These are phyloP conservation scores for Diachrysia chrysitis DNA, from an alignment of 2,888 invertebrate species.

Conservation along the genomic window DNA sequence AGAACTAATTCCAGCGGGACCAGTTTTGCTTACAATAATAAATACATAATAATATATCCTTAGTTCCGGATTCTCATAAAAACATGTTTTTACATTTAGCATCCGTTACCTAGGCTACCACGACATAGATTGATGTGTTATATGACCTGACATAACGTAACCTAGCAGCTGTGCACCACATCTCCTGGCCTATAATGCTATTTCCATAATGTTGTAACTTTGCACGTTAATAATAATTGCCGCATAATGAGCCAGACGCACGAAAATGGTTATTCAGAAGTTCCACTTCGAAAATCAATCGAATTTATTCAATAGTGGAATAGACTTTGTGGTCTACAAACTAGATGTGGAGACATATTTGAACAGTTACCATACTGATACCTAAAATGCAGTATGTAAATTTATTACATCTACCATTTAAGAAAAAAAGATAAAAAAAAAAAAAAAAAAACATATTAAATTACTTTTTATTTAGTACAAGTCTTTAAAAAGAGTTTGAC, in stretches of 20 bases:
- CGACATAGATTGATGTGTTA: background rate
- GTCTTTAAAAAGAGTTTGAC: too few relatives aligned
- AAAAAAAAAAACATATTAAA: too few relatives aligned
- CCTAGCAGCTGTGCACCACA: background rate
- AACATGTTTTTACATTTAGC: background rate
- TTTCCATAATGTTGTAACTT: constrained; percentile 55
- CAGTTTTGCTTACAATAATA: too few relatives aligned
- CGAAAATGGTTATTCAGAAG: constrained; percentile 25
- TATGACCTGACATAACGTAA: background rate
- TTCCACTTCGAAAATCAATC: background rate
- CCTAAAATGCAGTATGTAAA: too few relatives aligned
- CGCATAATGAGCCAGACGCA: constrained; percentile 34
- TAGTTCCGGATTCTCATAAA: background rate
- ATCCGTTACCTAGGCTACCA: background rate
- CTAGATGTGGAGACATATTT: too few relatives aligned
- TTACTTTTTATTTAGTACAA: too few relatives aligned
- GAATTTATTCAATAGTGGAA: background rate
- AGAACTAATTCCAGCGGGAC: too few relatives aligned
- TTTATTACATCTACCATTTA: too few relatives aligned
- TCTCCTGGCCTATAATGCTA: constrained; percentile 39
- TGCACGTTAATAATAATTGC: constrained; percentile 53
- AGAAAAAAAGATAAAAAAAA: too few relatives aligned
- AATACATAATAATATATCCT: background rate
- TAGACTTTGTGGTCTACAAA: background rate
- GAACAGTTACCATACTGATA: too few relatives aligned